Percentiles rank a stretch among this genome's conserved stretches.
phyloP scores from a whole-genome alignment of 2,888 invertebrate species.

The Platycheirus rosarum region DNA sequence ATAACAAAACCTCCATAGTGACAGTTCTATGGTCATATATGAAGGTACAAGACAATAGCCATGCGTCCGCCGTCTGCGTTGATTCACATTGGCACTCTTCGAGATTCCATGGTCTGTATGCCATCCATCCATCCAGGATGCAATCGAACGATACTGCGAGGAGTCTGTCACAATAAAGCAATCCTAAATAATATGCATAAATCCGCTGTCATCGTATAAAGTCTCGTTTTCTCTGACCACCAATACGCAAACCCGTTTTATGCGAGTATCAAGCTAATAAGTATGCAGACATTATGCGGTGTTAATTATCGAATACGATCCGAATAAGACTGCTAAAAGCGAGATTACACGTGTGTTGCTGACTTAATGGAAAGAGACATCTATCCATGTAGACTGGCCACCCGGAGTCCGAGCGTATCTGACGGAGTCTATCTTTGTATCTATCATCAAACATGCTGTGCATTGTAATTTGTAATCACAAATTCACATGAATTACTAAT shows the following conservation, averaged over 20 bases:
- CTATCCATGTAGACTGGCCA: slow-evolving; percentile 62
- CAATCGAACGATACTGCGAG: background rate
- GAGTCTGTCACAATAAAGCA: slow-evolving; percentile 63
- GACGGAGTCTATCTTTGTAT: slow-evolving; percentile 45
- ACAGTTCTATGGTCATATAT: slow-evolving; percentile 15
- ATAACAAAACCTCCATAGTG: slow-evolving; percentile 46
- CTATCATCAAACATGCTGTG: slow-evolving; percentile 68
- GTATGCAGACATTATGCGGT: slow-evolving; percentile 72
- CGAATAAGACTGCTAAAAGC: slow-evolving; percentile 67
- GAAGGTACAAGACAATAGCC: background rate
- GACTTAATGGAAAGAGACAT: slow-evolving; percentile 61
- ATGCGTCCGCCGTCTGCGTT: slow-evolving; percentile 39
- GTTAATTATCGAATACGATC: slow-evolving; percentile 73
- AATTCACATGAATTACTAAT: slow-evolving; percentile 66
- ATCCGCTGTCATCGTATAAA: slow-evolving; percentile 65
- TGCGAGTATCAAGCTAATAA: slow-evolving; percentile 37
- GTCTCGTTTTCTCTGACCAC: slow-evolving; percentile 51
- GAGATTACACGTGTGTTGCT: slow-evolving; percentile 67
- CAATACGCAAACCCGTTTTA: slow-evolving; percentile 36
- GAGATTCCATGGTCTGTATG: slow-evolving; percentile 32
- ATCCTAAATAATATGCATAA: slow-evolving; percentile 72
- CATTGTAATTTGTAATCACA: slow-evolving; percentile 69
- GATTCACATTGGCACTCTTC: slow-evolving; percentile 51
- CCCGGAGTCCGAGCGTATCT: slow-evolving; percentile 61
- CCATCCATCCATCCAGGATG: slow-evolving; percentile 55